Percentiles rank a stretch among this genome's conserved stretches.
Evolutionary conservation across 2,113 vertebrate species (phyloP).

Genomic region (Fulica atra): DNA sequence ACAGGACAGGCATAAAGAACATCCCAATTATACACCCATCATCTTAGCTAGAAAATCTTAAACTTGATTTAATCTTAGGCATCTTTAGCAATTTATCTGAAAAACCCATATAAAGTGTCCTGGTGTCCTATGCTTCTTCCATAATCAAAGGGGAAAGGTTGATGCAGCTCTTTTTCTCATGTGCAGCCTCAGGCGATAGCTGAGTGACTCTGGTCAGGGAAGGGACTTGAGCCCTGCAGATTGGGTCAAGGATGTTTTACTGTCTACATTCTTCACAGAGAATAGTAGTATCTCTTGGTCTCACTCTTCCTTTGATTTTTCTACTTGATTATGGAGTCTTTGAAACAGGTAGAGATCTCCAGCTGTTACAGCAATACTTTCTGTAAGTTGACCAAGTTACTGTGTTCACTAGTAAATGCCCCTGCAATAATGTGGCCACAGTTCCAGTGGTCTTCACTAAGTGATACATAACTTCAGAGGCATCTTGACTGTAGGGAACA

Average conservation of each 20-base stretch:
- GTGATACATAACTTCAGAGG: background rate
- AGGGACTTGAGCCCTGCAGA: background rate
- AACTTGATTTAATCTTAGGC: background rate
- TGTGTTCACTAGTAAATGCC: background rate
- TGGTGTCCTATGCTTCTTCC: background rate
- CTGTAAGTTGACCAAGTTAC: background rate
- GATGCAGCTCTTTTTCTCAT: background rate
- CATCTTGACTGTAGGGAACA: background rate
- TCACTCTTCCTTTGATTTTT: background rate
- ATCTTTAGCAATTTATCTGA: background rate
- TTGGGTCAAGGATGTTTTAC: background rate
- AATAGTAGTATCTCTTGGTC: background rate
- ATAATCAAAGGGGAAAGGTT: background rate
- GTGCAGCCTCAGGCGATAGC: background rate
- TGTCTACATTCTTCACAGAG: background rate
- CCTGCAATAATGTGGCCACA: background rate
- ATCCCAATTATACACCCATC: background rate
- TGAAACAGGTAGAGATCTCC: background rate
- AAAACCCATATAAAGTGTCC: background rate
- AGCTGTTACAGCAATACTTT: background rate
- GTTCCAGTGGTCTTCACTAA: background rate
- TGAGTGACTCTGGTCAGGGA: rapidly evolving
- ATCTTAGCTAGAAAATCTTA: background rate
- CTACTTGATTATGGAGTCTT: background rate
- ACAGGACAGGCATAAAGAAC: background rate